Evolutionary conservation across 2,797 vertebrate species (phyloP), one percentile per base, ranked within the genome.

Genomic region (Glossophaga mutica): DNA sequence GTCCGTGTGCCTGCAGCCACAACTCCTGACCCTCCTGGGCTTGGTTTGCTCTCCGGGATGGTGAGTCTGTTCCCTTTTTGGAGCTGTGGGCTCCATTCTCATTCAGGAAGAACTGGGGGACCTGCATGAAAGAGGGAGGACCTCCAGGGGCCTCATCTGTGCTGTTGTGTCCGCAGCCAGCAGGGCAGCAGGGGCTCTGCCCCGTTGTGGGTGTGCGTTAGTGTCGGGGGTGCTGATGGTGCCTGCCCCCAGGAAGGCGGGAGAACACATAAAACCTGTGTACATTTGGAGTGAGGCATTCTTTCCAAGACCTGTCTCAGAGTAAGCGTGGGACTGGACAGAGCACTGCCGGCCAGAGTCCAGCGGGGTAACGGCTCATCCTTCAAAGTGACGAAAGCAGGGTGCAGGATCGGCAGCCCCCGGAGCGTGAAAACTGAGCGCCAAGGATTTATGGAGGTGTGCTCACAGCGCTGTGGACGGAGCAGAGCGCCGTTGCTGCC

Each of bases 371-470:
- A 26, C 9, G 5, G 34, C 46, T 70, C 59, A 19, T 52, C 46
- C 14, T 39, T 52, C 46, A 29, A 29, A 70, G 65, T n/a, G 68
- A 83, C 9, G 46, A 59, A 32, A 48, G 55, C 77, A 32, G 55
- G 44, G 37, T 1, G 11, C 9, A 29, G 1, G 15, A 19, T 12
- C 65, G 4, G 21, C 48, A 15, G 76, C 12, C 4, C 15, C 37
- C 1, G 37, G 92, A 37, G 37, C 0, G 55, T 19, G 68, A 44
- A n/a, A 2, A 8, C 0, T 32, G 44, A 21, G 62, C 4, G 0
- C n/a, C 0, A 2, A 32, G 67, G 15, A 6, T 32, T 34, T 21
- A 7, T 2, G 0, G 24, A 34, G 55, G 8, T 5, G 3, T 6
- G 5, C 55, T 24, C 44, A 1, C 16, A 16, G 90, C 18, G 0